Conservation (phyloP, 1,140 invertebrate species). For the Calliopsis andreniformis region DNA sequence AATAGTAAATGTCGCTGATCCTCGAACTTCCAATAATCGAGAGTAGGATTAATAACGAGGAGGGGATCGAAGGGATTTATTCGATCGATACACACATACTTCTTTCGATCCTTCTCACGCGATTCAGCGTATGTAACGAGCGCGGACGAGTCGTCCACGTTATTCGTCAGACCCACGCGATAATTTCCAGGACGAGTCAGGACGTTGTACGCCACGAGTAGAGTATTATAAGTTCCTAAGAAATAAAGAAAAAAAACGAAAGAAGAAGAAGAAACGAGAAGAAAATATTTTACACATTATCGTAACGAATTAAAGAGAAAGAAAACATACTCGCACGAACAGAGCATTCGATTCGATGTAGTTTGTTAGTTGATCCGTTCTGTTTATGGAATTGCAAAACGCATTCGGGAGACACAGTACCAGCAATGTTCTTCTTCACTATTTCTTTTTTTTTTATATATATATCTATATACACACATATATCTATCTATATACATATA, state of each 20-base stretch:
- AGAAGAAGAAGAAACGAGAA: constrained; percentile 5
- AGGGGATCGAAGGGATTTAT: not conserved
- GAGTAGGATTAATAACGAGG: not conserved
- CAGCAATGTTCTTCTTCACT: constrained; percentile 28
- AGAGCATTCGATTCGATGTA: constrained; percentile 34
- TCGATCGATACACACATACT: not conserved
- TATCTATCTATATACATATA: constrained; percentile 21
- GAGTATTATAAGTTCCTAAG: constrained; percentile 77
- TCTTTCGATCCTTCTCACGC: not conserved
- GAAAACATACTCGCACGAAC: constrained; percentile 37
- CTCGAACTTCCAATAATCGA: not conserved
- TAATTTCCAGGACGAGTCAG: constrained; percentile 32
- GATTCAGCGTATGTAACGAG: not conserved
- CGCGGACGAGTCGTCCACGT: constrained; percentile 10
- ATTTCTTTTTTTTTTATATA: constrained; percentile 1
- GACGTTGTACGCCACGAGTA: constrained; percentile 67
- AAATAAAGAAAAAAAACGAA: constrained; percentile 18
- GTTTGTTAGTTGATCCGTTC: constrained; percentile 49
- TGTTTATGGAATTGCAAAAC: constrained; percentile 47
- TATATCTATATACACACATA: not conserved
- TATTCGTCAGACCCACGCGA: constrained; percentile 43
- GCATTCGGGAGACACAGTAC: constrained; percentile 17
- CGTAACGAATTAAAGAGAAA: constrained; percentile 32
- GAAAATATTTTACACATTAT: constrained; percentile 54
- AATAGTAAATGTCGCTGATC: not conserved